Evolutionary conservation across 2,888 invertebrate species (phyloP), one percentile per base, ranked within the genome.

Genomic region (Heteromyza rotundicornis): DNA sequence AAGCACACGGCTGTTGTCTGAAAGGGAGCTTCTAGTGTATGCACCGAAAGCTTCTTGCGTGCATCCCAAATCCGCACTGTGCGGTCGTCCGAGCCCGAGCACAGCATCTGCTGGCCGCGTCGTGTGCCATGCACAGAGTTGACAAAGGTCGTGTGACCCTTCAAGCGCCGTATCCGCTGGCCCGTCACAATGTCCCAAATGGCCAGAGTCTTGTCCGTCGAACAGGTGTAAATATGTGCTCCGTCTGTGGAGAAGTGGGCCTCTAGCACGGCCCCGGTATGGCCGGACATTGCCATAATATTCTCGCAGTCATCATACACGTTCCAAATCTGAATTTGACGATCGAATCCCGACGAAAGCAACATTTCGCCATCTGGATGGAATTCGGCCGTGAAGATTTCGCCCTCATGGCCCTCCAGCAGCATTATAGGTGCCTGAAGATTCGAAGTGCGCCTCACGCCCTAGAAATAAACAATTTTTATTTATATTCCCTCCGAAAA

Each of bases 241-340:
- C 95, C 95, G 64, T 93, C 94, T 0, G 93, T 89, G 1, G 91
- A 92, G 77, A 94, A 95, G 79, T 93, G 92, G 10, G 98, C 84
- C 81, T 99, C 97, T 90, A 96, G 91, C 1, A 99, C 86, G 1
- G 98, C 96, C 1, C 98, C 99, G 0, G 92, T 93, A 84, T 99
- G 99, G 0, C 98, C 98, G 17, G 89, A 89, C 89, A 99, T 89
- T 19, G 92, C 90, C 74, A 95, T 92, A 68, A 97, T 90, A 81
- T 99, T 99, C 77, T 98, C 97, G 84, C 99, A 99, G 80, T 99
- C 97, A 0, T 96, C 98, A 77, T 96, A 97, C 1, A 97, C 96
- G 80, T 92, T 94, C 99, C 99, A 99, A 67, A 99, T 84, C 82
- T 89, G 94, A 74, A 99, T 95, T 84, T 94, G 92, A 77, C 97